Percentiles rank a stretch among this genome's conserved stretches.
Evolutionary conservation across 2,888 invertebrate genomes (phyloP).

Genomic region (Podotricha telesiphe): DNA sequence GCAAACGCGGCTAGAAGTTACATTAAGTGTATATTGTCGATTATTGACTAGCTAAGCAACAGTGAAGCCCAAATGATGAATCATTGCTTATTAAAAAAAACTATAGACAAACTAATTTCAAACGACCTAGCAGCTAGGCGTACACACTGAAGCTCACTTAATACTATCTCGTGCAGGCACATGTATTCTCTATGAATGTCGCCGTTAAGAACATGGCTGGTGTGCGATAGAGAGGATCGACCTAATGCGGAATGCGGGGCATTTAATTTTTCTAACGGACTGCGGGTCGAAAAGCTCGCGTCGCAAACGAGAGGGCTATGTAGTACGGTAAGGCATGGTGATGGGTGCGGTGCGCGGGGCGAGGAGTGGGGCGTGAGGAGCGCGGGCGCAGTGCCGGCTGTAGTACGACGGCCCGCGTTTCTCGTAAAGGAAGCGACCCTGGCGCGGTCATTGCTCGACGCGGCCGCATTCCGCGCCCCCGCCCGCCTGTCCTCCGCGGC

Average conservation of each 20-base stretch:
- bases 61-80: neutral
- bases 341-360: constrained; percentile 56
- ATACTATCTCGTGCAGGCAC: neutral
- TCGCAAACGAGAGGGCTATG: constrained; percentile 67
- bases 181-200: constrained; percentile 10
- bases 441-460: constrained; percentile 83
- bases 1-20: constrained; percentile 28
- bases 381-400: constrained; percentile 62
- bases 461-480: constrained; percentile 80
- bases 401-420: constrained; percentile 81
- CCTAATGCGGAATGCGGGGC: constrained; percentile 78
- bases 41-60: neutral
- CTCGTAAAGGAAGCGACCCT: constrained; percentile 84
- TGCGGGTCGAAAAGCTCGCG: constrained; percentile 79
- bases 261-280: constrained; percentile 83
- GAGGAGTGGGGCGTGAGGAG: constrained; percentile 51
- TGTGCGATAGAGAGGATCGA: constrained; percentile 66
- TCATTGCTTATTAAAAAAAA: neutral
- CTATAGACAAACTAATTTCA: neutral
- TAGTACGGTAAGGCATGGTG: constrained; percentile 64
- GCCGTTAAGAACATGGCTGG: constrained; percentile 29
- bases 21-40: neutral
- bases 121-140: neutral
- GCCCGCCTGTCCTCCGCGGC: constrained; percentile 60
- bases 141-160: neutral